These are phyloP conservation scores for Drosophila melanosoma DNA, from an alignment of 2,888 invertebrate species.

Conservation along the genomic window DNA sequence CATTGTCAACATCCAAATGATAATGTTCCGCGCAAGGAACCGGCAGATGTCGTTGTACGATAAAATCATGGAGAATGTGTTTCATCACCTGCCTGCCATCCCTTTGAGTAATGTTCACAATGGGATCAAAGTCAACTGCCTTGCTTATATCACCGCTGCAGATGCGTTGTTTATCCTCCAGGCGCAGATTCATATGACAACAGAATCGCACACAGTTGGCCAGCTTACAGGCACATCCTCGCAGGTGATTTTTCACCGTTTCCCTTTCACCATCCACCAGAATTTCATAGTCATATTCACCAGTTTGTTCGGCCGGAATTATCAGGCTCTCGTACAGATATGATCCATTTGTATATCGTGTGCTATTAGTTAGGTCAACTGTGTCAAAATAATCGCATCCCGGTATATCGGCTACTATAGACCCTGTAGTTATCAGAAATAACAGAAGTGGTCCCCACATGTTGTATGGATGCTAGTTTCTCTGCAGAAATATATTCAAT, in stretches of 20 bases:
- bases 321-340: conserved; percentile 62
- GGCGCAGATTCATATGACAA: conserved; percentile 45
- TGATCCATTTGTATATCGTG: conserved; percentile 57
- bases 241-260: conserved; percentile 40
- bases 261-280: conserved; percentile 15
- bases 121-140: conserved; percentile 18
- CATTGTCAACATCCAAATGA: conserved; percentile 1
- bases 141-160: conserved; percentile 15
- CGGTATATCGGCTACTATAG: conserved; percentile 28
- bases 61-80: conserved; percentile 35
- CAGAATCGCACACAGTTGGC: conserved; percentile 80
- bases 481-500: neutral
- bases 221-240: conserved; percentile 77
- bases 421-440: neutral
- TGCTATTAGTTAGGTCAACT: conserved; percentile 54
- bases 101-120: conserved; percentile 28
- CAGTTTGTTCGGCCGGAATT: conserved; percentile 58
- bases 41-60: conserved; percentile 43
- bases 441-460: conserved; percentile 11
- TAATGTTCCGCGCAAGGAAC: conserved; percentile 46
- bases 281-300: conserved; percentile 54
- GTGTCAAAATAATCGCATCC: conserved; percentile 71
- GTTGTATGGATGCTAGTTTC: neutral
- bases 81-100: conserved; percentile 3
- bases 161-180: conserved; percentile 3